Evolutionary conservation across 2,113 vertebrate genomes (phyloP), one percentile per base, ranked within the genome.

Genomic region (Nannospalax galili): DNA sequence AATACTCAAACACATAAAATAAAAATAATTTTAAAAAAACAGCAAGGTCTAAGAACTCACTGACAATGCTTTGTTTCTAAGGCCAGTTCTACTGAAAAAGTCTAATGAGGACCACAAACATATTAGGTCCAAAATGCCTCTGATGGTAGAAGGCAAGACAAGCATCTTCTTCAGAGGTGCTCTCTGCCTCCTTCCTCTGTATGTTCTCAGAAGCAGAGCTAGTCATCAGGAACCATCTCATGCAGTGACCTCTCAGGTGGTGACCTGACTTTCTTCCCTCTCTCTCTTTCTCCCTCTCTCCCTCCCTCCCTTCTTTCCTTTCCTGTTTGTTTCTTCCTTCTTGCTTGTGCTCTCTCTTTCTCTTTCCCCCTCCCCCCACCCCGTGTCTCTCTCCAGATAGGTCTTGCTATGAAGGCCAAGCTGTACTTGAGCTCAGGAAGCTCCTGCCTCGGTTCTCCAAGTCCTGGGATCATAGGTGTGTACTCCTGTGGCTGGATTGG

Each of bases 311-410:
- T 20, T 4, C 52, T 35, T 52, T 20, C 9, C 3, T 37, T 20
- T 5, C 7, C 14, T 4, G 17, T 16, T 15, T 30, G 1, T 7
- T 3, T 4, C 3, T 17, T 12, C 9, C 1, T 17, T 22, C 24
- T 45, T 24, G 6, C 14, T 8, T 45, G 19, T 17, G 35, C 5
- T 0, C 6, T 20, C 75, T 20, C 32, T 20, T 19, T 14, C 17
- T 80, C 56, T 4, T 12, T 26, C 35, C 5, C 4, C n/a, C 14
- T 35, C n/a, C 15, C 19, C 7, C 12, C 22, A 12, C 1, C 37
- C 48, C 32, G 19, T 45, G n/a, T 16, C 81, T 32, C 8, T 65
- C 60, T 14, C 60, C 22, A 52, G 48, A 52, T 52, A 11, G 48
- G 35, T 73, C 35, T 87, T 40, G 22, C 69, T 22, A 12, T 73